Conservation (phyloP, 1,140 invertebrate species). For the Magallana angulata region DNA sequence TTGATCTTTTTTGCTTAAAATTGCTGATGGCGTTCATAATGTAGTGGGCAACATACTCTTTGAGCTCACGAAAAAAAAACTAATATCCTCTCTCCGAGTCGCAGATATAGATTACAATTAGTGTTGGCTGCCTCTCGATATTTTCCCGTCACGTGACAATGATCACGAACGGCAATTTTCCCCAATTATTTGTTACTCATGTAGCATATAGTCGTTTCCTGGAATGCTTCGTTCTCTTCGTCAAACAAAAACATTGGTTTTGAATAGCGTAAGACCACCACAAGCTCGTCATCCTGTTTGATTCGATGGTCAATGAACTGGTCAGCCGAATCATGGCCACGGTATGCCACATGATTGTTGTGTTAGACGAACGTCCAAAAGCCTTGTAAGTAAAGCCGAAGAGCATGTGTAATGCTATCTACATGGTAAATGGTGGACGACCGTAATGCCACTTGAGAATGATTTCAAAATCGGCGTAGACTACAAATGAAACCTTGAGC, state of each 20-base stretch:
- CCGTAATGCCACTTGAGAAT: too few species aligned
- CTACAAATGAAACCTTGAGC: too few species aligned
- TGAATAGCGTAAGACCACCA: background rate
- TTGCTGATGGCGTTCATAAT: conserved; percentile 48
- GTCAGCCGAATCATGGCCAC: background rate
- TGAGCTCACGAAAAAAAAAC: conserved; percentile 22
- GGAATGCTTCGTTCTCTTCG: too few species aligned
- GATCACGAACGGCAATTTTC: conserved; percentile 7
- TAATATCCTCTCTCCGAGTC: too few species aligned
- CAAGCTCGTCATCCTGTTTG: background rate
- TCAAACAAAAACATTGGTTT: background rate
- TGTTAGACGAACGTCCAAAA: too few species aligned
- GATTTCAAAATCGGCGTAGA: too few species aligned
- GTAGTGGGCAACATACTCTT: conserved; percentile 38
- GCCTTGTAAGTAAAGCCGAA: too few species aligned
- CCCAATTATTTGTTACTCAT: background rate
- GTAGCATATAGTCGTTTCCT: too few species aligned
- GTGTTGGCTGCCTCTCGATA: conserved; percentile 19
- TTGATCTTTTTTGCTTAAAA: conserved; percentile 37
- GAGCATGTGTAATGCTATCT: too few species aligned
- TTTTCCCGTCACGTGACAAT: conserved; percentile 35
- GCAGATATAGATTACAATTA: background rate
- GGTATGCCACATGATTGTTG: too few species aligned
- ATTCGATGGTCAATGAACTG: conserved; percentile 7
- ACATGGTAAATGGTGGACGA: too few species aligned